Percentiles rank a stretch among this genome's conserved stretches.
Conservation (phyloP, 2,888 invertebrate genomes). For the Volucella bombylans region DNA sequence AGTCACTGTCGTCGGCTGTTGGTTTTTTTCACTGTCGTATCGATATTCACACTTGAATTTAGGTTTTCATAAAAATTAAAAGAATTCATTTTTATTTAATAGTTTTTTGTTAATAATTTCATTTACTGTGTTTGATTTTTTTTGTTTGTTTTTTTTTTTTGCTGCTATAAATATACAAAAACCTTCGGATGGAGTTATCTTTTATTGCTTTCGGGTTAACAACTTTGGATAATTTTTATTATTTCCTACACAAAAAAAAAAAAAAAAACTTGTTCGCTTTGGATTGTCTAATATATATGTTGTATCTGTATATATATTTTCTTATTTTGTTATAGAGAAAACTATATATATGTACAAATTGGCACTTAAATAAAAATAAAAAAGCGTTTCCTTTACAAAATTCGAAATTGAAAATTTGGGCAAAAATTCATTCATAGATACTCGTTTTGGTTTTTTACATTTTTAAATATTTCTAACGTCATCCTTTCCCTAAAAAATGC, state of each 20-base stretch:
- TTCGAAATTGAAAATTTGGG: constrained; percentile 18
- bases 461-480: too few species aligned
- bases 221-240: constrained; percentile 29
- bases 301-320: too few species aligned
- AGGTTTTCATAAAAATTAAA: constrained; percentile 13
- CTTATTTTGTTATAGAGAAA: constrained; percentile 49
- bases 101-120: constrained; percentile 5
- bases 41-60: constrained; percentile 39
- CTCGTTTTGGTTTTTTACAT: not conserved
- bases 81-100: not conserved
- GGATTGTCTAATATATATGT: constrained; percentile 62
- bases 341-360: constrained; percentile 41
- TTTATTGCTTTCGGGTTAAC: constrained; percentile 65
- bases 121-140: constrained; percentile 1
- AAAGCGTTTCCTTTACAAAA: constrained; percentile 9
- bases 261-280: constrained; percentile 38
- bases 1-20: constrained; percentile 49
- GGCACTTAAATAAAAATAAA: constrained; percentile 55
- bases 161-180: constrained; percentile 66
- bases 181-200: constrained; percentile 65
- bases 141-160: constrained; percentile 11
- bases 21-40: constrained; percentile 45
- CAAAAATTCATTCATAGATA: constrained; percentile 37
- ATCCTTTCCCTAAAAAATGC: constrained; percentile 54
- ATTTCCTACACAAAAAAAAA: constrained; percentile 17